Percentiles rank a stretch among this genome's conserved stretches.
These are phyloP conservation scores for Drepana falcataria DNA, from an alignment of 2,888 invertebrate species.

Conservation along the genomic window DNA sequence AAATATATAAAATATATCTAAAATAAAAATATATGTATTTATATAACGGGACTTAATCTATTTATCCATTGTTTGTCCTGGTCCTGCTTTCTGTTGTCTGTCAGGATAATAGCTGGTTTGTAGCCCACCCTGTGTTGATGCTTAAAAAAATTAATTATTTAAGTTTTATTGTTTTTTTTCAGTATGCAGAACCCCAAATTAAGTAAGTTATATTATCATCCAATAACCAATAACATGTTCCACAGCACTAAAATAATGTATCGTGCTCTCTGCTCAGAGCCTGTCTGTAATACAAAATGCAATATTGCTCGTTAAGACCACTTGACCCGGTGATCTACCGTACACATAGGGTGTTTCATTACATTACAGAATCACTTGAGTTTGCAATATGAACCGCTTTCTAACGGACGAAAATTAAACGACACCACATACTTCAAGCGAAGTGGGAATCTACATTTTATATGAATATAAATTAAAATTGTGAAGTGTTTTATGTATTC, in stretches of 20 bases:
- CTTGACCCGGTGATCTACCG: slow-evolving; percentile 52
- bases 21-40: too few relatives aligned
- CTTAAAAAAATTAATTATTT: too few relatives aligned
- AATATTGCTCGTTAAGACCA: slow-evolving; percentile 71
- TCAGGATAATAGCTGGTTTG: too few relatives aligned
- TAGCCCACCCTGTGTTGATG: too few relatives aligned
- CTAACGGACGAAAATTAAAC: background rate
- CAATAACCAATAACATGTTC: too few relatives aligned
- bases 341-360: slow-evolving; percentile 54
- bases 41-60: too few relatives aligned
- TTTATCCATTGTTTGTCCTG: too few relatives aligned
- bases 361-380: slow-evolving; percentile 30
- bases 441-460: background rate
- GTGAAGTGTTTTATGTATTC: background rate
- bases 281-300: slow-evolving; percentile 51
- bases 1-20: too few relatives aligned
- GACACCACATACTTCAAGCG: background rate
- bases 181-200: too few relatives aligned
- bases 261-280: slow-evolving; percentile 2
- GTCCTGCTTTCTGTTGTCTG: too few relatives aligned
- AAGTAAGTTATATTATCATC: too few relatives aligned
- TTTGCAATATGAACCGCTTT: background rate
- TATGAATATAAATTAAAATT: background rate
- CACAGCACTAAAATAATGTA: slow-evolving; percentile 13
- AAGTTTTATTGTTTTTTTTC: too few relatives aligned